Percentiles rank a stretch among this genome's conserved stretches.
Evolutionary conservation across 2,797 vertebrate species (phyloP).

Genomic region (Eulemur rubriventer): DNA sequence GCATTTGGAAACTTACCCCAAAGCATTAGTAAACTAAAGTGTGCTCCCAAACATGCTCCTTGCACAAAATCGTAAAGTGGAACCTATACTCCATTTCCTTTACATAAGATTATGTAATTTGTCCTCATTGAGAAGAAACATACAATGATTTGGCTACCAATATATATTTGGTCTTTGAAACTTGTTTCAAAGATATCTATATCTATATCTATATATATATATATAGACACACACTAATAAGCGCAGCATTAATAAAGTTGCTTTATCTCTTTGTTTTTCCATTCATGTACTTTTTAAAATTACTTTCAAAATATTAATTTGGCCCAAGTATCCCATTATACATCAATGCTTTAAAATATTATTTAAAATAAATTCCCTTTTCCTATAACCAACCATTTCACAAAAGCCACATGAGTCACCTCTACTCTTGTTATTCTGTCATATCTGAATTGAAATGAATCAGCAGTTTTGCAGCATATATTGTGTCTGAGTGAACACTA

Average conservation of each 20-base stretch:
- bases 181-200: too few relatives aligned
- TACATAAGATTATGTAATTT: background rate
- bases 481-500: background rate
- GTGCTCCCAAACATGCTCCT: background rate
- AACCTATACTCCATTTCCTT: background rate
- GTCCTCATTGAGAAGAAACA: background rate
- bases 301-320: background rate
- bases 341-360: background rate
- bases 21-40: background rate
- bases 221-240: background rate
- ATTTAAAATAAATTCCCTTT: conserved; percentile 38
- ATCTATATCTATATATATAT: too few relatives aligned
- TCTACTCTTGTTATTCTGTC: background rate
- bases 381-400: background rate
- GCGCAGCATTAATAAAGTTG: background rate
- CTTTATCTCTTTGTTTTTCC: background rate
- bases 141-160: background rate
- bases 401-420: background rate
- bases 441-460: background rate
- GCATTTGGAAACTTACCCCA: background rate
- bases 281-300: background rate
- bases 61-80: background rate
- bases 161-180: background rate
- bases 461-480: background rate
- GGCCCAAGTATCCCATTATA: background rate